Evolutionary conservation across 2,113 vertebrate species (phyloP).

Genomic region (Tonatia bakeri): DNA sequence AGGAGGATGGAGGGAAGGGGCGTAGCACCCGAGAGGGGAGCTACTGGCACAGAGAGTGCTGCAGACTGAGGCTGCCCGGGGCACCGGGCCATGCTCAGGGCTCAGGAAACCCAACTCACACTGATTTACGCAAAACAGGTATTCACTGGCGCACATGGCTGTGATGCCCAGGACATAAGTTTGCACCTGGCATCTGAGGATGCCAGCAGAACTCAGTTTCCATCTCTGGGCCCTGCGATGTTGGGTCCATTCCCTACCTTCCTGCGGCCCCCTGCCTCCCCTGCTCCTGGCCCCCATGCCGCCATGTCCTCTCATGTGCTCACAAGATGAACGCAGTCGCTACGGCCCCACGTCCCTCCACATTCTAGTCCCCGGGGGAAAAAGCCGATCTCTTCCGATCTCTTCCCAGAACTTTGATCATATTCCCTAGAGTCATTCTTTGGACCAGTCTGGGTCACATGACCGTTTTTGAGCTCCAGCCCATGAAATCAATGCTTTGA

Average conservation of each 20-base stretch:
- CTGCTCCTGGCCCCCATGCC: not conserved
- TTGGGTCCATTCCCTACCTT: not conserved
- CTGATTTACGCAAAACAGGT: not conserved
- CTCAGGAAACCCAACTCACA: not conserved
- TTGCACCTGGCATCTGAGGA: not conserved
- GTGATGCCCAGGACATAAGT: not conserved
- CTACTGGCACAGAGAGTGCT: rapidly evolving
- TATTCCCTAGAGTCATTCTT: not conserved
- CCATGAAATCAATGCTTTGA: not conserved
- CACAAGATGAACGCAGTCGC: not conserved
- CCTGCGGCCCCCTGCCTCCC: no score
- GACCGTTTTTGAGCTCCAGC: not conserved
- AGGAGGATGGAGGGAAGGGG: not conserved
- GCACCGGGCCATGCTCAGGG: not conserved
- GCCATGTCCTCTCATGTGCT: not conserved
- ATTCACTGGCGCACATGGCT: not conserved
- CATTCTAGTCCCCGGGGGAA: rapidly evolving
- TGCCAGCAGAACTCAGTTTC: not conserved
- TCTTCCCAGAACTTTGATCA: rapidly evolving
- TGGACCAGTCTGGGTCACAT: not conserved
- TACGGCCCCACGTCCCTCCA: not conserved
- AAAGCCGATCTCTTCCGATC: not conserved
- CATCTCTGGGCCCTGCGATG: not conserved
- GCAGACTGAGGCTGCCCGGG: not conserved
- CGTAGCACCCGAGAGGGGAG: rapidly evolving